A percentile compares a stretch with the other conserved stretches of the same genome.
These are phyloP conservation scores for Aegotheles bennettii DNA, from an alignment of 2,113 vertebrate genomes.

Conservation along the genomic window DNA sequence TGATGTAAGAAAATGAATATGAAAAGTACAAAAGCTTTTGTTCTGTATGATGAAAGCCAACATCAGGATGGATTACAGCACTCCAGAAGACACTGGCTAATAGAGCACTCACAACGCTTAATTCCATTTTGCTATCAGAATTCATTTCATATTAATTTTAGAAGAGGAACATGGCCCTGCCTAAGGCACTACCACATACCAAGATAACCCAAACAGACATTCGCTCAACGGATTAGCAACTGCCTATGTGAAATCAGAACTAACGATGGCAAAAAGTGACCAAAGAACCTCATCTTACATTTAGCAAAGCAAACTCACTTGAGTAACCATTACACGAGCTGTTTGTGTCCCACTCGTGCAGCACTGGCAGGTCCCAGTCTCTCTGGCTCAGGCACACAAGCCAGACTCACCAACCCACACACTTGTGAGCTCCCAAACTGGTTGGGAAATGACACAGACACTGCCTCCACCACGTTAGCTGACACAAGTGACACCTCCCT, in stretches of 20 bases:
- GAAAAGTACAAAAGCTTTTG: background rate
- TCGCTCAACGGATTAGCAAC: background rate
- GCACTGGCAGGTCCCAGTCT: background rate
- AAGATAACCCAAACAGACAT: background rate
- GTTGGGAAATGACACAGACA: background rate
- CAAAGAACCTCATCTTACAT: background rate
- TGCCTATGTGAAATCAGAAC: background rate
- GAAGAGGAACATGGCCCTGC: background rate
- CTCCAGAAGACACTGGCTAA: background rate
- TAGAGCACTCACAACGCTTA: background rate
- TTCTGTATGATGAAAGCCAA: background rate
- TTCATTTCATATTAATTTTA: background rate
- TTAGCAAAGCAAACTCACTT: background rate
- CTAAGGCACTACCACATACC: background rate
- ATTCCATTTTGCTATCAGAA: background rate
- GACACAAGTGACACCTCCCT: background rate
- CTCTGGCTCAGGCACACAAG: background rate
- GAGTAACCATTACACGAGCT: background rate
- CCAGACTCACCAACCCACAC: background rate
- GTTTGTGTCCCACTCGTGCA: background rate
- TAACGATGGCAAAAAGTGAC: background rate
- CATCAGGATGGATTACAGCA: background rate
- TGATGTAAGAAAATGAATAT: background rate
- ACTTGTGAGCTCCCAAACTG: background rate
- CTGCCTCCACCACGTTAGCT: background rate